Conservation (phyloP, 2,888 invertebrate genomes). For the Epinotia bilunana region DNA sequence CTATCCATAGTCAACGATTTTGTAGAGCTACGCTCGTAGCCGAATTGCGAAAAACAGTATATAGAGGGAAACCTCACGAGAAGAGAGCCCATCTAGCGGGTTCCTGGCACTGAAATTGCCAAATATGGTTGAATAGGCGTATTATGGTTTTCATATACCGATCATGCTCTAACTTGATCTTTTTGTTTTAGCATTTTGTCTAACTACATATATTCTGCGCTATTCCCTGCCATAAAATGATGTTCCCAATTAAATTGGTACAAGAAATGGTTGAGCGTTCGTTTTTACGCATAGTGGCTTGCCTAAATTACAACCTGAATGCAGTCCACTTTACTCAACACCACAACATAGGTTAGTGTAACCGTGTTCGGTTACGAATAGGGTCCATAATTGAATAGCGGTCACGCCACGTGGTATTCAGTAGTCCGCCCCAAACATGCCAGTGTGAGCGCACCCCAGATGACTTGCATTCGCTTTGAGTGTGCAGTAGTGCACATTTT, state of each 20-base stretch:
- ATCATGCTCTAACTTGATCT: background rate
- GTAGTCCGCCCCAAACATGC: conserved; percentile 59
- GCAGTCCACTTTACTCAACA: conserved; percentile 30
- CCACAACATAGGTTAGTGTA: background rate
- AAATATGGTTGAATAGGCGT: too few species aligned
- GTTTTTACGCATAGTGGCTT: conserved; percentile 75
- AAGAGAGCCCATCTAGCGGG: too few species aligned
- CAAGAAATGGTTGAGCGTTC: conserved; percentile 58
- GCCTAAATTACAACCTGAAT: conserved; percentile 71
- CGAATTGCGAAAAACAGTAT: too few species aligned
- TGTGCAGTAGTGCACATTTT: conserved; percentile 78
- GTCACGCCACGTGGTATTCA: conserved; percentile 48
- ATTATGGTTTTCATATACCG: background rate
- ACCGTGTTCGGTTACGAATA: background rate
- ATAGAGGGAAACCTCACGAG: too few species aligned
- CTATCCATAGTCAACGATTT: too few species aligned
- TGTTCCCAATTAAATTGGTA: conserved; percentile 24
- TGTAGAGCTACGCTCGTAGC: too few species aligned
- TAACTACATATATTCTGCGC: too few species aligned
- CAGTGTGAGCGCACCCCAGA: conserved; percentile 60
- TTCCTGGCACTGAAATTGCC: too few species aligned
- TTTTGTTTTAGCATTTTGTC: background rate
- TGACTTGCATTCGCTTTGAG: conserved; percentile 73
- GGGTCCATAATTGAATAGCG: conserved; percentile 11
- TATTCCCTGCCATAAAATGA: background rate